Evolutionary conservation across 30 jellyfish, hydroid and myxozoan species (phyloP).

Genomic region (Aurelia coerulea): DNA sequence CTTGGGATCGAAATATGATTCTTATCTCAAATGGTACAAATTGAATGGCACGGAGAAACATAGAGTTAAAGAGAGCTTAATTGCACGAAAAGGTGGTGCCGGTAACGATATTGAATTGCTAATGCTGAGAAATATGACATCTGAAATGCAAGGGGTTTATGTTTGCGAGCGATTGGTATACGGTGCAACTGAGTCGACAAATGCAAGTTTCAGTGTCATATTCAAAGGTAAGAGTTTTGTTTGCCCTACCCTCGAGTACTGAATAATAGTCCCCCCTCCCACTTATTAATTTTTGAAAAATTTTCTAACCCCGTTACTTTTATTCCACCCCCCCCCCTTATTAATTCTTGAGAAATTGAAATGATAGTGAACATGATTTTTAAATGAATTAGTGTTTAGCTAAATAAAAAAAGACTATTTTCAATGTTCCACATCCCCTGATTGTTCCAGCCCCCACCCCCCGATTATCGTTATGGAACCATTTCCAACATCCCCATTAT

Average conservation of each 20-base stretch:
- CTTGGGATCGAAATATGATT: not conserved
- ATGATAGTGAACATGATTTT: no score
- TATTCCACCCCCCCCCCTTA: no score
- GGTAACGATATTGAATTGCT: constrained; percentile 31
- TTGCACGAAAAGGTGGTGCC: not conserved
- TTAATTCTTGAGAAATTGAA: no score
- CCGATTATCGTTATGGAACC: no score
- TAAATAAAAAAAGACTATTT: no score
- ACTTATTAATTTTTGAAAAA: no score
- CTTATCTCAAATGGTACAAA: constrained; percentile 58
- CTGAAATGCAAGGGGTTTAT: constrained; percentile 45
- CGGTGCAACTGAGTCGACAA: constrained; percentile 7
- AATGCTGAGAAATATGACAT: constrained; percentile 13
- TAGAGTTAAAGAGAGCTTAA: not conserved
- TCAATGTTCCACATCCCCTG: not conserved
- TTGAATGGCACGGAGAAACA: constrained; percentile 17
- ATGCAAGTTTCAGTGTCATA: constrained; percentile 18
- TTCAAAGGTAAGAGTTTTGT: constrained; percentile 22
- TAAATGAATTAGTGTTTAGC: no score
- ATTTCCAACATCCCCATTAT: no score
- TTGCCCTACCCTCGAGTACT: not conserved
- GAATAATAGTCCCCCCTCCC: not conserved
- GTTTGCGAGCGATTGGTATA: constrained; percentile 29
- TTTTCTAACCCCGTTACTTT: no score
- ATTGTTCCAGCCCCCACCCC: not conserved